These are phyloP conservation scores for Cossypha polioptera DNA, from an alignment of 2,797 vertebrate genomes.

Conservation along the genomic window DNA sequence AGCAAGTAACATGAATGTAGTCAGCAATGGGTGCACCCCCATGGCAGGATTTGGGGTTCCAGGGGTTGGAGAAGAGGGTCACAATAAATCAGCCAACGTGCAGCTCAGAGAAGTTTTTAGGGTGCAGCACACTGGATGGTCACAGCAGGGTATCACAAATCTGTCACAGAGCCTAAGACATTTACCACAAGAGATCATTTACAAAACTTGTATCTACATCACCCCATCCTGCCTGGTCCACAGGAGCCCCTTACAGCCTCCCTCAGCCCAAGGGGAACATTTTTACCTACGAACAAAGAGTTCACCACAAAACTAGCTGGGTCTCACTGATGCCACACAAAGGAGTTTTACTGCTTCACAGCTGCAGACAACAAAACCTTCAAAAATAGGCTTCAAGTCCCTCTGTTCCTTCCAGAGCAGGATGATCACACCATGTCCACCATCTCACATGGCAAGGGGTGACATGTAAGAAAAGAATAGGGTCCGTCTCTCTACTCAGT, in stretches of 20 bases:
- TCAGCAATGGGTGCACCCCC: neutral
- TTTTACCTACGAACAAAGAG: neutral
- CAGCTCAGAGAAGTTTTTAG: neutral
- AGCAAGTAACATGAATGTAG: neutral
- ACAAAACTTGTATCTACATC: neutral
- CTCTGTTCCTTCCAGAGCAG: neutral
- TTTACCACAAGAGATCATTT: neutral
- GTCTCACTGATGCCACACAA: neutral
- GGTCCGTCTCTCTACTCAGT: neutral
- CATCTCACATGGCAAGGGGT: neutral
- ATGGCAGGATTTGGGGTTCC: neutral
- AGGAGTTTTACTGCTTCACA: neutral
- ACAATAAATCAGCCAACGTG: neutral
- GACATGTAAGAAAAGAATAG: neutral
- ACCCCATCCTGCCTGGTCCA: neutral
- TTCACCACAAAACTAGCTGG: neutral
- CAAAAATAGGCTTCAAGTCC: rapidly evolving
- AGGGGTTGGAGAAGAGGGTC: neutral
- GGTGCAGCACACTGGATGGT: neutral
- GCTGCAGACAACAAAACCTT: neutral
- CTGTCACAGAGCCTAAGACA: neutral
- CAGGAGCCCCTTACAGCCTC: neutral
- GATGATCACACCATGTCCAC: neutral
- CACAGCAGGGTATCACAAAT: neutral
- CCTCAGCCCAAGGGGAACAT: neutral